Percentiles rank a stretch among this genome's conserved stretches.
These are phyloP conservation scores for Megalops atlanticus DNA, from an alignment of 2,113 vertebrate genomes.

Conservation along the genomic window DNA sequence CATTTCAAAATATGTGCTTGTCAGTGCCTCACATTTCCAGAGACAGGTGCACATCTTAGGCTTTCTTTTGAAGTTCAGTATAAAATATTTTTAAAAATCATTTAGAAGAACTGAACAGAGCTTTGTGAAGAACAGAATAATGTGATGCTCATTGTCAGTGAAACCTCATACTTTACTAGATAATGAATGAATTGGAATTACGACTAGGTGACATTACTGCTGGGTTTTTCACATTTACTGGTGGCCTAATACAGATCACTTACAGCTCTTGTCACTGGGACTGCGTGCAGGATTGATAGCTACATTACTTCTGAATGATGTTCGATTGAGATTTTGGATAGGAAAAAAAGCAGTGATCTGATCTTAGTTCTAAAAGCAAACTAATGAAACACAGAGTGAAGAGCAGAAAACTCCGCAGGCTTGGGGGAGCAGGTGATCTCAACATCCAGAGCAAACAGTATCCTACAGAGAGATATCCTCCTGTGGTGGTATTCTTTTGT, in stretches of 20 bases:
- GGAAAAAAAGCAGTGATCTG: background rate
- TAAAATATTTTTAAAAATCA: background rate
- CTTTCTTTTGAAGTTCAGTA: background rate
- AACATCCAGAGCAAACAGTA: background rate
- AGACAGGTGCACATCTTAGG: background rate
- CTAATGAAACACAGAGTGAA: too few relatives aligned
- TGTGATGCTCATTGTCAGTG: background rate
- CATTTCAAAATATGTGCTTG: background rate
- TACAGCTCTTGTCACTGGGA: too few relatives aligned
- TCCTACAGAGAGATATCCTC: conserved; percentile 28
- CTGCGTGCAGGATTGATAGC: too few relatives aligned
- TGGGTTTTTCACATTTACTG: background rate
- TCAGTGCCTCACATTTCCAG: background rate
- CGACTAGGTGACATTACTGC: background rate
- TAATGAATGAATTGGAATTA: background rate
- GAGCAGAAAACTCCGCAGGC: too few relatives aligned
- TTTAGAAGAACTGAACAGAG: background rate
- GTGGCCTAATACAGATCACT: background rate
- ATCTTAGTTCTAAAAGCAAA: background rate
- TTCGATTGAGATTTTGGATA: background rate
- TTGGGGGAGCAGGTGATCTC: background rate
- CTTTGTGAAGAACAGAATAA: too few relatives aligned
- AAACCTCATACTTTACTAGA: background rate
- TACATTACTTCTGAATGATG: background rate
- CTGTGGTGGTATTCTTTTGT: conserved; percentile 26